phyloP scores from a whole-genome alignment of 1,140 invertebrate genomes.

The Bombyx mandarina region DNA sequence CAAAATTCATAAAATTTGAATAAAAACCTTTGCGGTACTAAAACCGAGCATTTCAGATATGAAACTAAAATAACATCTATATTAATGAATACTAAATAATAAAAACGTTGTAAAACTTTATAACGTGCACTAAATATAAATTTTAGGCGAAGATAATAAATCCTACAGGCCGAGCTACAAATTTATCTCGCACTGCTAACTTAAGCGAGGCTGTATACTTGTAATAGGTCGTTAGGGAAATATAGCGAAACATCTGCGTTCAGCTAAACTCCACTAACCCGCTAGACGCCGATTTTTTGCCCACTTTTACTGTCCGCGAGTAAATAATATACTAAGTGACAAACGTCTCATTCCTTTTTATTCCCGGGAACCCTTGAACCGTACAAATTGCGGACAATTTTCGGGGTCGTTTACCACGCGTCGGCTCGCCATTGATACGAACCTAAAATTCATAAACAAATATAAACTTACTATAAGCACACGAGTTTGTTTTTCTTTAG shows the following conservation, averaged over 20 bases:
- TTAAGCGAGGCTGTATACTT: conserved; percentile 12
- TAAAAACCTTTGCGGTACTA: no score
- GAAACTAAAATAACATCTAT: conserved; percentile 5
- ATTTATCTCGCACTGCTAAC: conserved; percentile 7
- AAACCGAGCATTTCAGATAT: background rate
- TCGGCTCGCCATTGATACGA: conserved; percentile 51
- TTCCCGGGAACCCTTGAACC: conserved; percentile 55
- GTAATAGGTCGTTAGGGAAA: conserved; percentile 17
- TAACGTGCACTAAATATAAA: conserved; percentile 1
- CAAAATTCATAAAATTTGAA: no score
- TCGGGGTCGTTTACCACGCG: conserved; percentile 49
- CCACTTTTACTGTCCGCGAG: conserved; percentile 30
- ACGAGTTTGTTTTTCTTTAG: background rate
- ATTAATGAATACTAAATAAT: no score
- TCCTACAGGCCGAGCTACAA: conserved; percentile 2
- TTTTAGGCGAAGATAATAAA: conserved; percentile 8
- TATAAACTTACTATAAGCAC: background rate
- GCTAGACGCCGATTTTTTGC: conserved; percentile 19
- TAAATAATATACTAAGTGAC: conserved; percentile 61
- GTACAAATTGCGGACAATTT: conserved; percentile 60
- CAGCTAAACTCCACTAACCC: conserved; percentile 6
- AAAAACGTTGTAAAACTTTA: no score
- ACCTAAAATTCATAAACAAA: conserved; percentile 29
- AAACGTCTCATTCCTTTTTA: conserved; percentile 44
- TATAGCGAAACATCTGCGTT: conserved; percentile 7